These are phyloP conservation scores for Hippocampus zosterae DNA, from an alignment of 2,113 vertebrate species.

Conservation along the genomic window DNA sequence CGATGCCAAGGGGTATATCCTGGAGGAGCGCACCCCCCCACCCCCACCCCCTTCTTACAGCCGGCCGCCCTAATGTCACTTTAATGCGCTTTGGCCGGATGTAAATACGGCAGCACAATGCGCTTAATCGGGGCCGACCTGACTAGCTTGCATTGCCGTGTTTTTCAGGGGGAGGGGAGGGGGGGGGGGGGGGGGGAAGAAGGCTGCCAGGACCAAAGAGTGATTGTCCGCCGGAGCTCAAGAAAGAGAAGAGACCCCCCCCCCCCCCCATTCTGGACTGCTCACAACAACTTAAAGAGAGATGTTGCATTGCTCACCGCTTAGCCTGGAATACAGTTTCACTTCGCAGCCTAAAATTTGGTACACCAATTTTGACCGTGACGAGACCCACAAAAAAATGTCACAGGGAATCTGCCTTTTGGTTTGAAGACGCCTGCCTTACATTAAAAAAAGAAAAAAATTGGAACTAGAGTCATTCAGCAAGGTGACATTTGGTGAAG, in stretches of 20 bases:
- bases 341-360: too few relatives aligned
- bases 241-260: constrained; percentile 33
- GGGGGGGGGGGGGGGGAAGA: constrained; percentile 8
- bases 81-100: constrained; percentile 82
- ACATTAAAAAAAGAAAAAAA: too few relatives aligned
- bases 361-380: too few relatives aligned
- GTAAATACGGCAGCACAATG: constrained; percentile 79
- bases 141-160: constrained; percentile 63
- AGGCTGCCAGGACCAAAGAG: constrained; percentile 15
- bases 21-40: neutral
- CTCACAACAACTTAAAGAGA: constrained; percentile 56
- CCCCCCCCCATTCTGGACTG: constrained; percentile 38
- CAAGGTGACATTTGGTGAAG: too few relatives aligned
- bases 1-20: constrained; percentile 58
- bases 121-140: constrained; percentile 76
- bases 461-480: too few relatives aligned
- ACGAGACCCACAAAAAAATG: too few relatives aligned
- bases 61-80: constrained; percentile 73
- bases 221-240: constrained; percentile 38
- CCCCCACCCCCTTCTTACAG: constrained; percentile 41
- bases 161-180: constrained; percentile 30
- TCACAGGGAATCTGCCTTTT: too few relatives aligned
- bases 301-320: constrained; percentile 50
- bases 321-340: constrained; percentile 4
- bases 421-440: too few relatives aligned